Base-by-base conservation (phyloP, 2,113 vertebrate species). In the Rutilus rutilus region DNA sequence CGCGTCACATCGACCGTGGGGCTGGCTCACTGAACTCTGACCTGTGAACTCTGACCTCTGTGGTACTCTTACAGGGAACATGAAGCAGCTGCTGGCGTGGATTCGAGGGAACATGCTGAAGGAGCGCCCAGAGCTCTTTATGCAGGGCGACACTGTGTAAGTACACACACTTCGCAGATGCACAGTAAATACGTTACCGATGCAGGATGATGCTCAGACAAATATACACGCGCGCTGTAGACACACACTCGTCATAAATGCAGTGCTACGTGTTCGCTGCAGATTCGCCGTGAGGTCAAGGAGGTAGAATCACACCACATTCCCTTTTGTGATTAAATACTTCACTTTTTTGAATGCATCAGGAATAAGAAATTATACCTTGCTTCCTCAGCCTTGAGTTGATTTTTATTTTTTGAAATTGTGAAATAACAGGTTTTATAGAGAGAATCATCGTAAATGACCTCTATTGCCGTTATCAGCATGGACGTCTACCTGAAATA, bases 101-200 rank as follows among this genome's bases (percentile, higher is more conserved):
- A 99, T 99, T 93, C 97, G 94, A 93, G 92, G 90, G 89, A 98
- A 99, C 93, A 94, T 99, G 88, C 91, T 99, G 87, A 99, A 97
- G 94, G 97, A 99, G 87, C 94, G 97, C 39, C 96, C 97, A 0
- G 97, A 99, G 91, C 94, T 99, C 89, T 99, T 99, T 93, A 95
- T 99, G 89, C 97, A 98, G 91, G 97, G 97, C 86, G 96, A 98
- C 74, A 95, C 97, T 21, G 98, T 99, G 98, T 99, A 91, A 97
- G 97, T 87, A 65, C 15, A 76, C 36, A 75, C 47, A 67, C 42
- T 42, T 42, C 64, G 82, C 65, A 85, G 80, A 86, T 42, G 39
- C 62, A 78, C 45, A 80, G 80, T 69, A 83, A 73, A 83, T 59
- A 42, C 23, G 67, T 59, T 57, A 57, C 65, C 12, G 25, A 33